Evolutionary conservation across 2,113 vertebrate species (phyloP).

Genomic region (Caranx ignobilis): DNA sequence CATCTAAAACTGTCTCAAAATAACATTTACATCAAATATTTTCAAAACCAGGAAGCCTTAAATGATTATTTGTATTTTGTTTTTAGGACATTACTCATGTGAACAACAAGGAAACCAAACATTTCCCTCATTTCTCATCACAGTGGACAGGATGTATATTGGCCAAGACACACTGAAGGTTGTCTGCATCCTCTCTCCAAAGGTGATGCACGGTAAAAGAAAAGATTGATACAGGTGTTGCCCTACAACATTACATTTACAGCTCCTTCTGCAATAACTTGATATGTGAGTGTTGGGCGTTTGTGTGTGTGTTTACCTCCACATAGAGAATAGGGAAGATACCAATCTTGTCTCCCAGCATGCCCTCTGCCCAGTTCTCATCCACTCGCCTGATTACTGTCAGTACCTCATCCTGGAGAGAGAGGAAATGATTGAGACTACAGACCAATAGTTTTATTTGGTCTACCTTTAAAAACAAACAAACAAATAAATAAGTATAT

Average conservation of each 20-base stretch:
- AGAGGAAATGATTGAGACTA: constrained; percentile 66
- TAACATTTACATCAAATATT: neutral
- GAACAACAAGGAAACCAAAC: neutral
- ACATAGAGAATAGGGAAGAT: constrained; percentile 98
- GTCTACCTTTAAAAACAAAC: neutral
- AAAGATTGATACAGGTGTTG: neutral
- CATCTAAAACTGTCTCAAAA: neutral
- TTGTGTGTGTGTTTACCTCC: constrained; percentile 87
- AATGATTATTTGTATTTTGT: neutral
- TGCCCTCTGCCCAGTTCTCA: constrained; percentile 99
- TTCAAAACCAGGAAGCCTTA: neutral
- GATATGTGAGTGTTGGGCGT: neutral
- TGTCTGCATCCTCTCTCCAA: constrained; percentile 8
- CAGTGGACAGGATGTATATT: neutral
- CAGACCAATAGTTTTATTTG: constrained; percentile 15
- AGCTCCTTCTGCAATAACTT: constrained; percentile 17
- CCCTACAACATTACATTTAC: constrained; percentile 6
- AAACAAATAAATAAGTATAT: neutral
- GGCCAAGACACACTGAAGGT: neutral
- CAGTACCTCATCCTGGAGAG: constrained; percentile 93
- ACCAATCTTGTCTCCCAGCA: constrained; percentile 98
- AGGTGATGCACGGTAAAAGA: constrained; percentile 10
- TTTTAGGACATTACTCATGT: neutral
- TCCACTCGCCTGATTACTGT: constrained; percentile 98
- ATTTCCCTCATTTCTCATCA: neutral